Evolutionary conservation across 2,888 invertebrate species (phyloP).

Genomic region (Bombylius discolor): DNA sequence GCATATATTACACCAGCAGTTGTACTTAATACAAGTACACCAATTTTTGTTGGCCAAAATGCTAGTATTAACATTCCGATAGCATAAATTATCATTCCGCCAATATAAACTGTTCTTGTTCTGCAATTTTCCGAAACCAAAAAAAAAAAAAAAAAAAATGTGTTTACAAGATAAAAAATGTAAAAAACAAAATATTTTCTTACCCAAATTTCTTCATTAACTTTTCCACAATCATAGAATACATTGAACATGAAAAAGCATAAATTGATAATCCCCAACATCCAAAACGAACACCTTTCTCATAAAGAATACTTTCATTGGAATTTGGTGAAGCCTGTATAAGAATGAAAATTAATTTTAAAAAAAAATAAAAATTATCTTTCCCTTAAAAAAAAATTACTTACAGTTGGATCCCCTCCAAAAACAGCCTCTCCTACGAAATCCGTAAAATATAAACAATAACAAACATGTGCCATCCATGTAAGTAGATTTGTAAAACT

Average conservation of each 20-base stretch:
- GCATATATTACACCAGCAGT: conserved; percentile 36
- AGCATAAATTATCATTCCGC: conserved; percentile 31
- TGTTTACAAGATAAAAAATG: too few relatives aligned
- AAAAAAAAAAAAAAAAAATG: too few relatives aligned
- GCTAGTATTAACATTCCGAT: conserved; percentile 36
- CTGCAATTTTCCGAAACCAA: conserved; percentile 16
- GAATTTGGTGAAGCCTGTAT: conserved; percentile 23
- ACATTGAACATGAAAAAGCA: conserved; percentile 35
- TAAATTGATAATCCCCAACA: conserved; percentile 37
- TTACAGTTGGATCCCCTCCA: conserved; percentile 40
- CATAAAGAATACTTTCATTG: conserved; percentile 23
- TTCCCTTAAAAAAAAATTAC: conserved; percentile 3
- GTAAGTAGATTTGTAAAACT: conserved; percentile 49
- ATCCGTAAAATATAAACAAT: conserved; percentile 53
- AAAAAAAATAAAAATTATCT: not conserved
- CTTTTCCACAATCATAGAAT: conserved; percentile 33
- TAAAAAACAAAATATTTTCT: not conserved
- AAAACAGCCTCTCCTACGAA: conserved; percentile 52
- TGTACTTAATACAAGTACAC: conserved; percentile 32
- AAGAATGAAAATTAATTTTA: not conserved
- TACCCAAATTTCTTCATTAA: conserved; percentile 33
- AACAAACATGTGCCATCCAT: conserved; percentile 56
- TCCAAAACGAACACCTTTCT: conserved; percentile 35
- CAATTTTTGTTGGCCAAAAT: conserved; percentile 33
- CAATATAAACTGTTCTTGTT: conserved; percentile 29